Base-by-base conservation (phyloP, 2,797 vertebrate genomes). In the Gephyroberyx darwinii region DNA sequence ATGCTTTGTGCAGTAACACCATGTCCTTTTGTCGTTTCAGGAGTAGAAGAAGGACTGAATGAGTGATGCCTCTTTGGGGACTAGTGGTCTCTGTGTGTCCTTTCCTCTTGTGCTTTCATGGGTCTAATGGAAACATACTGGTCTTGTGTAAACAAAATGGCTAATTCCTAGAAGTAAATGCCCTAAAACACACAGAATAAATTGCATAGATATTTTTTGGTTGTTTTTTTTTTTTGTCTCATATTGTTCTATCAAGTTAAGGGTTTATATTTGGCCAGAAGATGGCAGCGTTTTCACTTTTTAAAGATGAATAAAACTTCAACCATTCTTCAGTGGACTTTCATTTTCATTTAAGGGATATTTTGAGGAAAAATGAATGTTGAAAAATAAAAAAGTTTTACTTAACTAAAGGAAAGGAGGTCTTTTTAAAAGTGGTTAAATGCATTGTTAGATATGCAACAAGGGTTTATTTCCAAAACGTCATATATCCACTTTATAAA, bases 11-110 rank as follows among this genome's bases (percentile, higher is more conserved):
- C 57, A 57, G 62, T 86, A 62, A 87, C 45, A 56, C 26, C 26
- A 60, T 65, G 63, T 75, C 50, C 16, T 65, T 68, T 48, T 89
- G 67, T 88, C 74, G 58, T 89, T 91, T 74, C 82, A 92, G 90
- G 8, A 63, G 22, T 19, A 63, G 39, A 43, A 60, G 57, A 45
- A 60, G 22, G 2, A 56, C 30, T 33, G 54, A n/a, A 8, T 10
- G 17, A 86, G 0, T 89, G 82, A 91, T 68, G 43, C 63, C 37
- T 71, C 54, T 39, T 54, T 6, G 0, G 35, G 58, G 65, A 78
- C 10, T 4, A 2, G 30, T 52, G 78, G 37, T 35, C 53, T 69
- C 22, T 22, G 10, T 31, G 66, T 2, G 7, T 50, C 37, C 6
- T 35, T 48, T 5, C n/a, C 17, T 43, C 4, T 51, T 26, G 22